Base-by-base conservation (phyloP, 2,113 vertebrate species). In the Onychostruthus taczanowskii region DNA sequence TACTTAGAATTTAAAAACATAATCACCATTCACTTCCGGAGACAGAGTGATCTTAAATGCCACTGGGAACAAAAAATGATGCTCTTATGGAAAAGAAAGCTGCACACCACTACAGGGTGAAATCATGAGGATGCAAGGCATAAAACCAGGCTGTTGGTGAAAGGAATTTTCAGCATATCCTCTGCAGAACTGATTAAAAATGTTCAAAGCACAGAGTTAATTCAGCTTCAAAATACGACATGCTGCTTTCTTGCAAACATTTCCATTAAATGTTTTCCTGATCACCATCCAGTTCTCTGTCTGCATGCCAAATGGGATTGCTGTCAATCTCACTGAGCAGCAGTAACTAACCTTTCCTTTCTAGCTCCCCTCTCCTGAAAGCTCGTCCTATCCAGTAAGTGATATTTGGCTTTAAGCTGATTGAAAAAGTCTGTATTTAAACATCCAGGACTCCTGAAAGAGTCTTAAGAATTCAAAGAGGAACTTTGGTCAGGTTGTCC, bases 371-470 rank as follows among this genome's bases (percentile, higher is more conserved):
- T 53, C 37, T 83, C n/a, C n/a, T 77, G 33, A 27, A 95, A 96
- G 93, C 89, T 21, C 55, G 52, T 84, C 35, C 47, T 68, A 44
- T 37, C 63, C 73, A 56, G 43, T 59, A 67, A 85, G 10, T 43
- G 21, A 95, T 90, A 89, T 62, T 55, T 94, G 83, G 47, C 63
- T 95, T 89, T 82, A 92, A 94, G 55, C 3, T 81, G 50, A 91
- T 58, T 47, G 12, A 89, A 94, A 91, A 87, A 31, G 49, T 46
- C 33, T 74, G 43, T 62, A 84, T 55, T 61, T 82, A 49, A 46
- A 55, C 72, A 89, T 27, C 83, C 64, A 84, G 43, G 64, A 24
- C 30, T 58, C 73, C 39, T 74, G 59, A 21, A 69, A 90, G 22
- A 96, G 61, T 39, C 41, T 89, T 81, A 90, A 74, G 73, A 92